Evolutionary conservation across 37 sponge, comb jelly and placozoan genomes (phyloP), one percentile per base, ranked within the genome.

Genomic region (Chondrilla cf. caribensis): DNA sequence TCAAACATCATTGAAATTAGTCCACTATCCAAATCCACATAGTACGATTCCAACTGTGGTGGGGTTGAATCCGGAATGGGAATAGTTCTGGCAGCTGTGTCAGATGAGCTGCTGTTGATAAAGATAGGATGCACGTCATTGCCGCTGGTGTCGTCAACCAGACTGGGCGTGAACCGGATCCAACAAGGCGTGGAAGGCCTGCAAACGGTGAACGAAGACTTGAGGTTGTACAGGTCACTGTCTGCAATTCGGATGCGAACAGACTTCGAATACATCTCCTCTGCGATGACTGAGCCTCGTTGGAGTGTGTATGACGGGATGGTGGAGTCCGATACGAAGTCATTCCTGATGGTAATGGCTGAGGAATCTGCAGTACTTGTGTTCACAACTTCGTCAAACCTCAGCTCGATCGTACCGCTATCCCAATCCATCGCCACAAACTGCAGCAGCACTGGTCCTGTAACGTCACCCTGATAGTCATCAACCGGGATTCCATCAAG

Each of bases 321-420:
- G 41, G 38, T 73, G 44, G 25, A 2, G 36, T 73, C 76, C 6
- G 17, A 32, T 11, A 73, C 41, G 6, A 73, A 73, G 41, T 73
- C 76, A 40, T 73, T 73, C 24, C 41, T 37, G 24, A 95, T 47
- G n/a, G 64, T 54, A 19, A 95, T 24, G 21, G 84, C 90, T 25
- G 88, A 38, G 31, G 79, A 84, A 55, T 93, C 81, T 28, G 78
- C 84, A 35, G 91, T 79, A 3, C 75, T 5, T 0, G 89, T 81
- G 36, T 88, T 58, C 0, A 96, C 68, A 11, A 83, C 86, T 44
- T 96, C 97, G 42, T 79, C 77, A 65, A 91, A 96, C 51, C 68
- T 91, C 9, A 96, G 83, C 0, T 77, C 38, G 40, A 96, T 44
- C 15, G 60, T 24, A 0, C 91, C 97, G n/a, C 62, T 70, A 58